Evolutionary conservation across 1,140 invertebrate species (phyloP).

Genomic region (Sitophilus oryzae): DNA sequence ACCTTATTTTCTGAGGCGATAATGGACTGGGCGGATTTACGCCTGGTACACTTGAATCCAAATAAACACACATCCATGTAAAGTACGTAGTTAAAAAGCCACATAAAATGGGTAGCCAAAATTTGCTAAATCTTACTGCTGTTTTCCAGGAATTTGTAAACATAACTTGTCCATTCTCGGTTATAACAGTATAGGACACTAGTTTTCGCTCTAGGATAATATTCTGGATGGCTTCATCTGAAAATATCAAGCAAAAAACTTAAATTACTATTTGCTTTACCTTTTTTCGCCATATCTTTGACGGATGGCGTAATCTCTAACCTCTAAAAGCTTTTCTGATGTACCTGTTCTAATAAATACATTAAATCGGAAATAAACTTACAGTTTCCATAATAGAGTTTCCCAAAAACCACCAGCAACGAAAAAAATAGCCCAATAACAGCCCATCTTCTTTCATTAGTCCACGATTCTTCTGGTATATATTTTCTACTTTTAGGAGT

Average conservation of each 20-base stretch:
- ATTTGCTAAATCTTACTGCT: constrained; percentile 30
- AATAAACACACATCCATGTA: constrained; percentile 47
- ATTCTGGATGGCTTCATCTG: constrained; percentile 28
- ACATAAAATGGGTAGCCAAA: constrained; percentile 40
- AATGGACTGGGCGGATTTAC: constrained; percentile 47
- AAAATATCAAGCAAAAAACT: too few relatives aligned
- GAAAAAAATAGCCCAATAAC: constrained; percentile 33
- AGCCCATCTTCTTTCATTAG: constrained; percentile 32
- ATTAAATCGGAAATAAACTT: constrained; percentile 22
- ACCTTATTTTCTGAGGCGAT: constrained; percentile 37
- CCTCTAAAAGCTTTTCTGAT: too few relatives aligned
- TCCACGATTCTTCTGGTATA: constrained; percentile 19
- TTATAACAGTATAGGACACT: constrained; percentile 29
- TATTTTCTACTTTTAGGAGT: constrained; percentile 14
- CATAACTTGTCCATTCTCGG: constrained; percentile 35
- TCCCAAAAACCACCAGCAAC: constrained; percentile 27
- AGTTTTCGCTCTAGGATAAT: constrained; percentile 33
- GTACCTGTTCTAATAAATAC: constrained; percentile 7
- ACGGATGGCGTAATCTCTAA: too few relatives aligned
- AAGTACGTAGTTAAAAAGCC: constrained; percentile 41
- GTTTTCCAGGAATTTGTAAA: constrained; percentile 31
- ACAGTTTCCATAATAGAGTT: constrained; percentile 32
- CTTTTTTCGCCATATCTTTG: too few relatives aligned
- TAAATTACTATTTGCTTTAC: too few relatives aligned
- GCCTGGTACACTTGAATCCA: constrained; percentile 48